Evolutionary conservation across 2,888 invertebrate genomes (phyloP), one percentile per base, ranked within the genome.

Genomic region (Agrochola macilenta): DNA sequence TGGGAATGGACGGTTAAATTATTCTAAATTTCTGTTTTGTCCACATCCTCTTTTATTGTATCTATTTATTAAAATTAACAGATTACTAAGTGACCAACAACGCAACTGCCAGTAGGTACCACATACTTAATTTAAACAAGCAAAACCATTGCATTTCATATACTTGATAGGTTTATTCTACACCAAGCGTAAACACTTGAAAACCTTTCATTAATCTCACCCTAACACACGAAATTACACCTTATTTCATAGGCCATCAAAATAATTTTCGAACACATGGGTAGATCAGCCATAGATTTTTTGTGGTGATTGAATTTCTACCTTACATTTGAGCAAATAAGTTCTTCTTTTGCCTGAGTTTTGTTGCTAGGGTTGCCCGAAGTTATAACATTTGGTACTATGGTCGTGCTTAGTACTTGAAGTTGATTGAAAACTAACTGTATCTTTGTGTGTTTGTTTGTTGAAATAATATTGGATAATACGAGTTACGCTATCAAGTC

Each of bases 401-500:
- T 76, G 81, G 77, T 74, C 79, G 83, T 83, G 83, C 87, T 87
- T 80, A 76, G 88, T 89, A 91, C 96, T 96, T 93, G 93, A 95
- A 89, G 90, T 93, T 95, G 95, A 96, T 96, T 96, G 96, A 93
- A 95, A 95, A 95, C 93, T 93, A 93, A 92, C 95, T 91, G 88
- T 90, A 92, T 91, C 94, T 92, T 94, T 95, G 94, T 95, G 81
- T 92, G 93, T 94, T 92, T 95, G 94, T 94, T 95, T 94, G 91
- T 93, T 91, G 88, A 91, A 93, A 96, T 94, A 95, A 95, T 92
- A 95, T 84, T 73, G 95, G 58, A 95, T 92, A 95, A 43, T 84
- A 66, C 86, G 84, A 87, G 91, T 94, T 92, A 93, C 93, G 92
- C 91, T 93, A 93, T 92, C 89, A 85, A 86, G 92, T 93, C 84